Percentiles rank a stretch among this genome's conserved stretches.
phyloP scores from a whole-genome alignment of 1,140 invertebrate genomes.

The Zaprionus gabonicus region DNA sequence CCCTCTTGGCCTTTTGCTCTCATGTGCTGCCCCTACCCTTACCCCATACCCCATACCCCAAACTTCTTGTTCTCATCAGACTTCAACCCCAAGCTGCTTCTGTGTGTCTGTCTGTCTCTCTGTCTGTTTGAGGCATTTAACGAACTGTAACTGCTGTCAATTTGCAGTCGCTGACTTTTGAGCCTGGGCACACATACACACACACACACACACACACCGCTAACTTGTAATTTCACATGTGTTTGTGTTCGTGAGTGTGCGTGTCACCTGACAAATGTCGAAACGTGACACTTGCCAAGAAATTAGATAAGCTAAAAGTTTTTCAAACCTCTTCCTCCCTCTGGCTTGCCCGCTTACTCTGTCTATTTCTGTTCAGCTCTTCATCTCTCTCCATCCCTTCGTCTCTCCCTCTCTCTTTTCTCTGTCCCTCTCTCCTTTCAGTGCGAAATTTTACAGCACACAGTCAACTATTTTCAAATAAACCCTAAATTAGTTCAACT shows the following conservation, averaged over 20 bases:
- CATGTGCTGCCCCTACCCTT: not conserved
- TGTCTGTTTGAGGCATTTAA: constrained; percentile 62
- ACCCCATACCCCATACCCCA: not conserved
- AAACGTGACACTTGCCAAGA: constrained; percentile 82
- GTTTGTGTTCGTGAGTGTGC: constrained; percentile 31
- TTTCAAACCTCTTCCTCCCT: not conserved
- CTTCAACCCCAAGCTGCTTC: not conserved
- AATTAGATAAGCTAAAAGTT: constrained; percentile 82
- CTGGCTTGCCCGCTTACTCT: not conserved
- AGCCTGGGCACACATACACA: constrained; percentile 48
- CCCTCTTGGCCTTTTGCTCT: constrained; percentile 10
- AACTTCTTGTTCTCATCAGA: constrained; percentile 6
- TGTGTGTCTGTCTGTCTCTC: constrained; percentile 45
- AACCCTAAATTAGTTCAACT: constrained; percentile 1
- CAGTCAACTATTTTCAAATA: not conserved
- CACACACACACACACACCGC: constrained; percentile 55
- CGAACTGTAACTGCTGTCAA: constrained; percentile 83
- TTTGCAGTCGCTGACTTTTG: constrained; percentile 81
- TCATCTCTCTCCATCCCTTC: too few relatives aligned
- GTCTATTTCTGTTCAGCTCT: not conserved
- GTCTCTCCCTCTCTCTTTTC: not conserved
- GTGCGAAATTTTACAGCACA: not conserved
- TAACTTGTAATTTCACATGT: constrained; percentile 66
- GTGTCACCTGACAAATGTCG: constrained; percentile 78
- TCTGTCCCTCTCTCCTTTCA: not conserved